Base-by-base conservation (phyloP, 2,888 invertebrate genomes). In the Pantelozetes paolii region DNA sequence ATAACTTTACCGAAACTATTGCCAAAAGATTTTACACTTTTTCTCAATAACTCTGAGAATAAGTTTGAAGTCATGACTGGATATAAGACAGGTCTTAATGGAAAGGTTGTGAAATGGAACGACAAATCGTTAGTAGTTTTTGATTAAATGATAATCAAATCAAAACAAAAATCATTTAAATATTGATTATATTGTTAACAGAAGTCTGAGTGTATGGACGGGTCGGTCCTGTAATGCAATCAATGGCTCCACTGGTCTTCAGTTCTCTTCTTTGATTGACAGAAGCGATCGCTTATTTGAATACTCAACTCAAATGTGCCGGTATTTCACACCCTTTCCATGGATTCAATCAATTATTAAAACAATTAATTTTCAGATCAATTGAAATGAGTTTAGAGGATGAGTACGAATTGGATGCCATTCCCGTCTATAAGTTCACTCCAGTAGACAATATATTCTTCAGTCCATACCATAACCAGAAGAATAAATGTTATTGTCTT, bases 221-320 rank as follows among this genome's bases (percentile, higher is more conserved):
- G 75, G 74, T 13, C 23, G 74, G 8, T 74, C 73, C 15, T 78
- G 79, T 40, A 80, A 81, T 75, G 73, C 75, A 75, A 79, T 80
- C 13, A 80, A 80, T 74, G 80, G 80, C 9, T 78, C 80, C 76
- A 80, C 79, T 77, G 80, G 80, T 6, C 75, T 77, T 23, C 76
- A 77, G 50, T 80, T 76, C 73, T 77, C 77, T 42, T 80, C 80
- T 2, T 78, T 77, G 50, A 48, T 80, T 1, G 73, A 76, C 28
- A 77, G 75, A 50, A 71, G 72, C 2, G 76, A 78, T 11, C 48
- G 74, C 18, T 74, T 80, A n/a, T 79, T 77, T 50, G 62, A 80
- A 26, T 81, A 79, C 73, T 77, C 77, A 15, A 76, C 80, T 15
- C 80, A 81, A 70, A 75, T 81, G n/a, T 81, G 81, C 76, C 76